Percentiles rank a stretch among this genome's conserved stretches.
phyloP scores from a whole-genome alignment of 2,888 invertebrate species.

The Drosophila kanekoi region DNA sequence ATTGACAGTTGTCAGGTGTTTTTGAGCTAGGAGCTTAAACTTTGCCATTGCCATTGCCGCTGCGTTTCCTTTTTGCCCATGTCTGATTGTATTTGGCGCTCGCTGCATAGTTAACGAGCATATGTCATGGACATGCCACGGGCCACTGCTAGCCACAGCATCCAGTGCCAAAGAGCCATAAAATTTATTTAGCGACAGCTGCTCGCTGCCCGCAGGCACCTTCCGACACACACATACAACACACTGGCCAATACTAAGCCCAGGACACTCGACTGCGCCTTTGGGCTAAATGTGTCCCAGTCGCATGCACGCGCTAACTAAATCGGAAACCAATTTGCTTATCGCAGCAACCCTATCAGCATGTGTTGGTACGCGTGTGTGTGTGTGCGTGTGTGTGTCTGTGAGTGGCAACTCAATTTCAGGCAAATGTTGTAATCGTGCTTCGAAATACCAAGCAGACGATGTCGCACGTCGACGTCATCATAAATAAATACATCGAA shows the following conservation, averaged over 20 bases:
- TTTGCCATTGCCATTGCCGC: slow-evolving; percentile 32
- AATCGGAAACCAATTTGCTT: slow-evolving; percentile 76
- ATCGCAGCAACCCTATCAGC: slow-evolving; percentile 40
- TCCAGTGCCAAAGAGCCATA: slow-evolving; percentile 29
- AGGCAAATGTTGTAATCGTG: slow-evolving; percentile 44
- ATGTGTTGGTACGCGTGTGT: background rate
- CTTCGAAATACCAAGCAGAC: slow-evolving; percentile 30
- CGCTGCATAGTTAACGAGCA: slow-evolving; percentile 57
- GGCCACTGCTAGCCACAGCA: slow-evolving; percentile 13
- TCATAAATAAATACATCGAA: slow-evolving; percentile 39
- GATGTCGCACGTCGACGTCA: slow-evolving; percentile 26
- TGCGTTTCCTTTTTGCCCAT: slow-evolving; percentile 1
- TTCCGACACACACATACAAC: background rate
- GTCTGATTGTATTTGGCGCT: slow-evolving; percentile 27
- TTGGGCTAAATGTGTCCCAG: slow-evolving; percentile 46
- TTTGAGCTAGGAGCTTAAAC: slow-evolving; percentile 48
- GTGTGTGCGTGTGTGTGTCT: slow-evolving; percentile 9
- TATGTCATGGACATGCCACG: slow-evolving; percentile 18
- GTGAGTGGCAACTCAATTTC: slow-evolving; percentile 47
- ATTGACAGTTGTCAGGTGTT: slow-evolving; percentile 61
- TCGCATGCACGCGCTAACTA: slow-evolving; percentile 49
- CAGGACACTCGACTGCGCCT: slow-evolving; percentile 31
- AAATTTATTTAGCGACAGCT: slow-evolving; percentile 56
- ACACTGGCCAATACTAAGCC: slow-evolving; percentile 2
- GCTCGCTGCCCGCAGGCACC: slow-evolving; percentile 27